These are phyloP conservation scores for Ptychodera flava DNA, from an alignment of 35 echinoderm and acorn worm genomes.

Conservation along the genomic window DNA sequence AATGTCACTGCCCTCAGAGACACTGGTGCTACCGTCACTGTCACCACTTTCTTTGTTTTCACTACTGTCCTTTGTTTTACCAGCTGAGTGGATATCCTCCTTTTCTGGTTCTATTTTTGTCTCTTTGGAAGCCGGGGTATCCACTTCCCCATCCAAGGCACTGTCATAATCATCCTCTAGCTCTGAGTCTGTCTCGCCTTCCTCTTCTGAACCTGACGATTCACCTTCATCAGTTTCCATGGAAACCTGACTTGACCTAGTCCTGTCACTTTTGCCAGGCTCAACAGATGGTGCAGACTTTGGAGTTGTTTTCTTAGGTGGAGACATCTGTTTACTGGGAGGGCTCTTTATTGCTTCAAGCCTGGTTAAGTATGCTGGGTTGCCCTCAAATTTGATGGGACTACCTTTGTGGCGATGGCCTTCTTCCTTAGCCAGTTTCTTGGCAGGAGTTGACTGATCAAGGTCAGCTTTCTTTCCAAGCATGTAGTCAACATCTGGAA, in stretches of 20 bases:
- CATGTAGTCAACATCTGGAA: conserved; percentile 11
- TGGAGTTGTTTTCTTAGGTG: too few species aligned
- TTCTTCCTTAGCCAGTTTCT: neutral
- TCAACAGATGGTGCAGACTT: too few species aligned
- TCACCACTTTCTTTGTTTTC: neutral
- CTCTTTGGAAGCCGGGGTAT: neutral
- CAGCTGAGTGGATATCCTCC: neutral
- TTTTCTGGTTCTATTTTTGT: neutral
- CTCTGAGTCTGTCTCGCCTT: conserved; percentile 7
- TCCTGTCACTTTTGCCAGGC: too few species aligned
- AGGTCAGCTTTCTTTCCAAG: neutral
- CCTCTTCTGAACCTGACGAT: neutral
- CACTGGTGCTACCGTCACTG: neutral
- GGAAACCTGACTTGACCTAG: neutral
- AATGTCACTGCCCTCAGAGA: neutral
- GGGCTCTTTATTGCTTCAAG: neutral
- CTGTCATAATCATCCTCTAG: neutral
- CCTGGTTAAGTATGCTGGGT: neutral
- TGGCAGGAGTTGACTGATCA: neutral
- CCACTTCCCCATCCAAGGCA: neutral
- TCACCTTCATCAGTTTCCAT: neutral
- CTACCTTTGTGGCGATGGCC: neutral
- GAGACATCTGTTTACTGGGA: neutral
- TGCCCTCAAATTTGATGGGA: neutral
- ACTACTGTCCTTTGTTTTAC: neutral